Evolutionary conservation across 2,113 vertebrate species (phyloP), one percentile per base, ranked within the genome.

Genomic region (Dromas ardeola): DNA sequence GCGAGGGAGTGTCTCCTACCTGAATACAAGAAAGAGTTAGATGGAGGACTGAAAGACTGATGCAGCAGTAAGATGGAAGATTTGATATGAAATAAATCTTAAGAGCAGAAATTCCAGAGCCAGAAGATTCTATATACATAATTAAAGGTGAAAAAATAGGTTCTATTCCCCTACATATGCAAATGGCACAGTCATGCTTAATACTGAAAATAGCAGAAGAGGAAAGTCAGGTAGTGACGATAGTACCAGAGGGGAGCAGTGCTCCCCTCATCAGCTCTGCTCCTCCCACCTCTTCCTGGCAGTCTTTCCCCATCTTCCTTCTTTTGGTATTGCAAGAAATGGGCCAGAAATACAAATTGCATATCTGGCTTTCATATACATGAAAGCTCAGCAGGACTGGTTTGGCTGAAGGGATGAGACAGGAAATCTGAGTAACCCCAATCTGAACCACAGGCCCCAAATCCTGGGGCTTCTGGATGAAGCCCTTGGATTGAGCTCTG

Each of bases 11-110:
- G 49, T 45, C n/a, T 96, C 90, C 47, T 72, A 58, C 30, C 27
- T 40, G 58, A 62, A 69, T 81, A 81, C 16, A n/a, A 88, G 47
- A 83, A 92, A 84, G 40, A 63, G 72, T 53, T 74, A 93, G 78
- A 67, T 81, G 63, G 90, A 96, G 73, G 85, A 53, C 32, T 56
- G 43, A 71, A 77, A 74, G 56, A 81, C 49, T 77, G 82, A 71
- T 43, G 67, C 49, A 88, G 85, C 29, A 96, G 30, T n/a, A 73
- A 96, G 69, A 96, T 88, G 63, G 86, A 97, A 97, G 42, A 73
- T 49, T 62, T 53, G 22, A 84, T 65, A 94, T 62, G 55, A 97
- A 97, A 94, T 73, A 87, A 67, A 92, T 38, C 27, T 83, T 84
- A 84, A 15, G 3, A 20, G 84, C 42, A 82, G 69, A 95, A 93